phyloP scores from a whole-genome alignment of 1,140 invertebrate genomes.

The Parasteatoda tepidariorum region DNA sequence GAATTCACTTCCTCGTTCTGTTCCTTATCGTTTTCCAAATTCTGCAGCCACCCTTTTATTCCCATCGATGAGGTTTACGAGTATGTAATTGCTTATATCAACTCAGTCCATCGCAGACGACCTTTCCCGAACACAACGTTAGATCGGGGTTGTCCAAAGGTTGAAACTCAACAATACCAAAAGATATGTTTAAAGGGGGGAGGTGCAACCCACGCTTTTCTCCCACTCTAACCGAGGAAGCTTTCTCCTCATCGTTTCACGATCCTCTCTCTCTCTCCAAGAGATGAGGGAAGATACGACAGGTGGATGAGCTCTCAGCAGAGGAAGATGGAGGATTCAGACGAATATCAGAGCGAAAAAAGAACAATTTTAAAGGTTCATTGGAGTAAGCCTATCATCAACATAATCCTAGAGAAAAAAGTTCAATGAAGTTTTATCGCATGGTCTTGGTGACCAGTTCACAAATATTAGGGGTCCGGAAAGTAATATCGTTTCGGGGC shows the following conservation, averaged over 20 bases:
- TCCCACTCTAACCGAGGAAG: background rate
- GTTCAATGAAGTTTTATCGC: too few relatives aligned
- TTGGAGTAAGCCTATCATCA: too few relatives aligned
- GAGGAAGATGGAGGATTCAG: too few relatives aligned
- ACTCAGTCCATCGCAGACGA: background rate
- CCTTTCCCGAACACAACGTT: background rate
- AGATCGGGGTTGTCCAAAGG: background rate
- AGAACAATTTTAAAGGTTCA: too few relatives aligned
- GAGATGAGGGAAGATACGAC: too few relatives aligned
- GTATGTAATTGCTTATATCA: background rate
- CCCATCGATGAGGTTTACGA: background rate
- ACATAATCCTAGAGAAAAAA: too few relatives aligned
- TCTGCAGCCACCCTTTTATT: background rate
- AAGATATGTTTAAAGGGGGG: background rate
- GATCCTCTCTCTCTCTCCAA: too few relatives aligned
- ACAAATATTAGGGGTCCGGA: too few relatives aligned
- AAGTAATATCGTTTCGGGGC: too few relatives aligned
- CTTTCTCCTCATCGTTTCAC: background rate
- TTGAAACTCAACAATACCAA: conserved; percentile 25
- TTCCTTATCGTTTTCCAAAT: background rate
- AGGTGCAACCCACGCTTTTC: conserved; percentile 6
- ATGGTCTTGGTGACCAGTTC: too few relatives aligned
- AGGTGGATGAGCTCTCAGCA: too few relatives aligned
- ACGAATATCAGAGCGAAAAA: too few relatives aligned
- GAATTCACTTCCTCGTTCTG: background rate